Conservation (phyloP, 1,140 invertebrate genomes). For the Cydia fagiglandana region DNA sequence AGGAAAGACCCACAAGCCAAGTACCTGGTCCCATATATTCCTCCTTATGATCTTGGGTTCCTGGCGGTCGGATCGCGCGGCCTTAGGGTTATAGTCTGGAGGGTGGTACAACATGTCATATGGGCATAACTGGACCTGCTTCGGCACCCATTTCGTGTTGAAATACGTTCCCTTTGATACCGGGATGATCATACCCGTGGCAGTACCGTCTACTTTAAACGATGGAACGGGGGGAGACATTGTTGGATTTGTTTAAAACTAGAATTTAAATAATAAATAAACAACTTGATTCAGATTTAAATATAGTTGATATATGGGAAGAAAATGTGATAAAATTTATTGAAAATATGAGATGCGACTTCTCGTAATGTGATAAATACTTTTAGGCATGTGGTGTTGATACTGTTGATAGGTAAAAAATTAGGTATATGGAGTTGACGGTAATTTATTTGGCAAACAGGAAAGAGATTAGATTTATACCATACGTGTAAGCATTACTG, state of each 20-base stretch:
- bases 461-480: no score
- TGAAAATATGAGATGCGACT: no score
- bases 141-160: conserved; percentile 58
- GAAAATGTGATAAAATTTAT: not conserved
- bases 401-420: not conserved
- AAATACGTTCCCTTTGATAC: conserved; percentile 61
- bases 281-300: not conserved
- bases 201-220: conserved; percentile 41
- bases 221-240: conserved; percentile 25
- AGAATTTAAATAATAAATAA: no score
- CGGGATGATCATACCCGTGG: conserved; percentile 65
- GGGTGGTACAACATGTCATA: conserved; percentile 75
- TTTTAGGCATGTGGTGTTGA: not conserved
- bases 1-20: conserved; percentile 3
- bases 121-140: conserved; percentile 50
- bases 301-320: not conserved
- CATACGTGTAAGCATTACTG: no score
- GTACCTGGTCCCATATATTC: conserved; percentile 72
- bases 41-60: conserved; percentile 63
- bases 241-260: not conserved
- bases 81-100: conserved; percentile 66
- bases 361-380: not conserved
- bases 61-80: conserved; percentile 62
- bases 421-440: not conserved
- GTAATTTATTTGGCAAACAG: no score